phyloP scores from a whole-genome alignment of 2,797 vertebrate species.

The Enteromius viviparus region DNA sequence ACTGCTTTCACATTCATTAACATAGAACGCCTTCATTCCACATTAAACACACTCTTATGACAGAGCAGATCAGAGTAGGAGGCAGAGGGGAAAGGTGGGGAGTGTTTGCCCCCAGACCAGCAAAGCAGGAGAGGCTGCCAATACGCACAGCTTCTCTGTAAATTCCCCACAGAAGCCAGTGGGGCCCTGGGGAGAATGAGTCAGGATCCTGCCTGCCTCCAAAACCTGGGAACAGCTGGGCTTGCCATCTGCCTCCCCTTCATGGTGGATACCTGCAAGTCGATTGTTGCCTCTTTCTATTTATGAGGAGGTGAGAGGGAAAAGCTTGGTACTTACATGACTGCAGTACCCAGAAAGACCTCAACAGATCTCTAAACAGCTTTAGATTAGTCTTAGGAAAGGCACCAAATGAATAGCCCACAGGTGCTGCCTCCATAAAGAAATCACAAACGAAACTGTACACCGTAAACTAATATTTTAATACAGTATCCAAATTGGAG shows the following conservation, averaged over 20 bases:
- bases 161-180: slow-evolving; percentile 73
- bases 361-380: slow-evolving; percentile 21
- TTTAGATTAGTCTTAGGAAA: slow-evolving; percentile 10
- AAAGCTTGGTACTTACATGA: slow-evolving; percentile 41
- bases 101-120: slow-evolving; percentile 64
- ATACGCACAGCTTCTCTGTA: slow-evolving; percentile 68
- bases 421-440: neutral
- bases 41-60: slow-evolving; percentile 45
- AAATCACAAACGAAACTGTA: neutral
- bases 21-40: neutral
- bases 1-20: slow-evolving; percentile 1
- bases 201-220: slow-evolving; percentile 71
- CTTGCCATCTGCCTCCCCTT: slow-evolving; percentile 79
- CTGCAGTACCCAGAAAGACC: slow-evolving; percentile 23
- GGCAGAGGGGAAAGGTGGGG: slow-evolving; percentile 65
- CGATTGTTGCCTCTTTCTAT: slow-evolving; percentile 58
- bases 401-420: neutral
- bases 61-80: slow-evolving; percentile 65
- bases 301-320: slow-evolving; percentile 62
- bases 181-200: slow-evolving; percentile 72
- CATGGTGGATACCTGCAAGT: slow-evolving; percentile 73
- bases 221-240: slow-evolving; percentile 81
- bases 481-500: no score
- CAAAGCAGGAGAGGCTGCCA: slow-evolving; percentile 66
- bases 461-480: neutral